Conservation (phyloP, 2,797 vertebrate genomes). For the Tiaroga cobitis region DNA sequence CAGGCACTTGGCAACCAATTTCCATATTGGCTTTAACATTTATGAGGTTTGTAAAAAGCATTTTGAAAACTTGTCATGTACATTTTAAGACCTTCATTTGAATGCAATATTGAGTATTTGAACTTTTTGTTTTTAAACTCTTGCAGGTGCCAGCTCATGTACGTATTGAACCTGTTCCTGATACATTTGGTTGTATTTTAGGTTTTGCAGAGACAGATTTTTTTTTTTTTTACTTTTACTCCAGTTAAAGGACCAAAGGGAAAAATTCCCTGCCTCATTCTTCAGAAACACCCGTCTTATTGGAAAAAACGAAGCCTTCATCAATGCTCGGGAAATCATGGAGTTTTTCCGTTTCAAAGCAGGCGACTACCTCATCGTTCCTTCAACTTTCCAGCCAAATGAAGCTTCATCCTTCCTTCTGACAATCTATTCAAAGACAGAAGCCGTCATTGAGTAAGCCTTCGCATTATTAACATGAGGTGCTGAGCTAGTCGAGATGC, state of each 20-base stretch:
- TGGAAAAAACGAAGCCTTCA: slow-evolving; percentile 3
- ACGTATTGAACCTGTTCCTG: neutral
- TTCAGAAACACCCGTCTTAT: slow-evolving; percentile 15
- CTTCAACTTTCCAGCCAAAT: slow-evolving; percentile 38
- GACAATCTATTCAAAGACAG: slow-evolving; percentile 48
- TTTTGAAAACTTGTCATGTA: neutral
- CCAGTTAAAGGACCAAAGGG: slow-evolving; percentile 30
- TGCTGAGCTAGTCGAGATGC: neutral
- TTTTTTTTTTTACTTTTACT: neutral
- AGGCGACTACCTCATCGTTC: slow-evolving; percentile 57
- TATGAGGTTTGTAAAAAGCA: slow-evolving; percentile 17
- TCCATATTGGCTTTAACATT: slow-evolving; percentile 58
- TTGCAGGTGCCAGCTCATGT: slow-evolving; percentile 37
- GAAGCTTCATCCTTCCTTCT: slow-evolving; percentile 52
- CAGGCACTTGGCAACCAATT: slow-evolving; percentile 69
- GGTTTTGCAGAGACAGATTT: neutral
- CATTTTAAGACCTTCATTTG: neutral
- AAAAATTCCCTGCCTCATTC: slow-evolving; percentile 51
- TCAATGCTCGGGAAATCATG: slow-evolving; percentile 48
- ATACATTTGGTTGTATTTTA: neutral
- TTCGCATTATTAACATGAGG: neutral
- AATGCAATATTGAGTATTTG: neutral
- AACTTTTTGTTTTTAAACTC: neutral
- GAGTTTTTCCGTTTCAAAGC: slow-evolving; percentile 50
- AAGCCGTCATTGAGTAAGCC: slow-evolving; percentile 45